Percentiles rank a stretch among this genome's conserved stretches.
These are phyloP conservation scores for Acanthochromis polyacanthus DNA, from an alignment of 2,113 vertebrate species.

Conservation along the genomic window DNA sequence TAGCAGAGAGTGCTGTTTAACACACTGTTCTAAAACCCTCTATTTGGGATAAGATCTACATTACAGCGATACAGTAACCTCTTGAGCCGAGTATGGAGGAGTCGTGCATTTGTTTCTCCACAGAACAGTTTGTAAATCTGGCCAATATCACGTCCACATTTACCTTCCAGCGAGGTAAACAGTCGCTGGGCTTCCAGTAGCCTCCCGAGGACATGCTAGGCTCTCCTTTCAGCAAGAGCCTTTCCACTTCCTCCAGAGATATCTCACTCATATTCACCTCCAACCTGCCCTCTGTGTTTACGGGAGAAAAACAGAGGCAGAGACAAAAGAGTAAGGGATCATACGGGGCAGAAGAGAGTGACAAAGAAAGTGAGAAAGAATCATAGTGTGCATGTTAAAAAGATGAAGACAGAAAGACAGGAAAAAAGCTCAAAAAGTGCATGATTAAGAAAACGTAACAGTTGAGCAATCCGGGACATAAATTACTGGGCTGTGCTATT, in stretches of 20 bases:
- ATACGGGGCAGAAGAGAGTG: background rate
- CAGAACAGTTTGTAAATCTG: background rate
- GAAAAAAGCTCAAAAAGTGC: background rate
- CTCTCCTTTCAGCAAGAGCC: conserved; percentile 84
- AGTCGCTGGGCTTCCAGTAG: conserved; percentile 94
- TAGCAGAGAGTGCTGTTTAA: too few species aligned
- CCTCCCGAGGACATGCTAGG: conserved; percentile 87
- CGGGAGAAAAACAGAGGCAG: background rate
- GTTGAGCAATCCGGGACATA: background rate
- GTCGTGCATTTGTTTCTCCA: conserved; percentile 1
- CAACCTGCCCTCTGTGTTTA: conserved; percentile 89
- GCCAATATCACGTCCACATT: conserved; percentile 13
- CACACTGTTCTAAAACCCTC: too few species aligned
- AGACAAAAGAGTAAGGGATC: background rate
- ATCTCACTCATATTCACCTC: conserved; percentile 96
- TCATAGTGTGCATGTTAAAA: background rate
- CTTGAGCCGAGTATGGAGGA: background rate
- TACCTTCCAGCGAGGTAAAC: conserved; percentile 97
- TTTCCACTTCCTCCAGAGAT: conserved; percentile 90
- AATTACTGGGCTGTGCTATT: background rate
- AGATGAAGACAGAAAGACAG: background rate
- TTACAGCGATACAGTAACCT: background rate
- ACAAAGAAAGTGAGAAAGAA: background rate
- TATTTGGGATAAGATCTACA: background rate
- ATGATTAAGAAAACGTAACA: conserved; percentile 1